These are phyloP conservation scores for Cheilosia vulpina DNA, from an alignment of 2,888 invertebrate species.

Conservation along the genomic window DNA sequence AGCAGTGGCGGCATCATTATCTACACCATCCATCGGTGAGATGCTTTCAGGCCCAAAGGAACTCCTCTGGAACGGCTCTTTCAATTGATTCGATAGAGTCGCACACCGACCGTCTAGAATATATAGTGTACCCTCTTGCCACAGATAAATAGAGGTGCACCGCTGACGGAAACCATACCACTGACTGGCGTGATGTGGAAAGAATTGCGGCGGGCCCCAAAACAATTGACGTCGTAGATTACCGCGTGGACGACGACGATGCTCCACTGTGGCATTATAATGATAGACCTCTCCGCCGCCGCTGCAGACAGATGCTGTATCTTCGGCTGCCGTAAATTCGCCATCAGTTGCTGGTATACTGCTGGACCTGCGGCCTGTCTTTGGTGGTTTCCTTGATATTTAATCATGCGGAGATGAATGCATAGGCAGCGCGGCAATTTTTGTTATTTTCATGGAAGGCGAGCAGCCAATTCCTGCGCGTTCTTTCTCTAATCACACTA, in stretches of 20 bases:
- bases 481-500: slow-evolving; percentile 17
- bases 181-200: slow-evolving; percentile 70
- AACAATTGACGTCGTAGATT: slow-evolving; percentile 70
- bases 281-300: slow-evolving; percentile 54
- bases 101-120: slow-evolving; percentile 1
- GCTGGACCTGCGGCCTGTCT: slow-evolving; percentile 46
- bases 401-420: slow-evolving; percentile 46
- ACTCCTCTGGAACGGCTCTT: slow-evolving; percentile 39
- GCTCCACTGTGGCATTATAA: slow-evolving; percentile 57
- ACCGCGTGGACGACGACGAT: slow-evolving; percentile 33
- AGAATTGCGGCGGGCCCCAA: slow-evolving; percentile 58
- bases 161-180: slow-evolving; percentile 70
- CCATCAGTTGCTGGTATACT: slow-evolving; percentile 27
- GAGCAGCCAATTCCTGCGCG: slow-evolving; percentile 10
- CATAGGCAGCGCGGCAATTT: slow-evolving; percentile 30
- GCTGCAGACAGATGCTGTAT: slow-evolving; percentile 52
- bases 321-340: slow-evolving; percentile 38
- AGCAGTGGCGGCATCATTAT: slow-evolving; percentile 52
- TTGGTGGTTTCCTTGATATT: slow-evolving; percentile 60
- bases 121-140: slow-evolving; percentile 1
- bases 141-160: slow-evolving; percentile 35
- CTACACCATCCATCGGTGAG: slow-evolving; percentile 54
- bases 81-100: slow-evolving; percentile 66
- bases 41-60: slow-evolving; percentile 50
- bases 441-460: slow-evolving; percentile 5